A percentile compares a stretch with the other conserved stretches of the same genome.
Conservation (phyloP, 2,888 invertebrate species). For the Drosophila atroscutellata region DNA sequence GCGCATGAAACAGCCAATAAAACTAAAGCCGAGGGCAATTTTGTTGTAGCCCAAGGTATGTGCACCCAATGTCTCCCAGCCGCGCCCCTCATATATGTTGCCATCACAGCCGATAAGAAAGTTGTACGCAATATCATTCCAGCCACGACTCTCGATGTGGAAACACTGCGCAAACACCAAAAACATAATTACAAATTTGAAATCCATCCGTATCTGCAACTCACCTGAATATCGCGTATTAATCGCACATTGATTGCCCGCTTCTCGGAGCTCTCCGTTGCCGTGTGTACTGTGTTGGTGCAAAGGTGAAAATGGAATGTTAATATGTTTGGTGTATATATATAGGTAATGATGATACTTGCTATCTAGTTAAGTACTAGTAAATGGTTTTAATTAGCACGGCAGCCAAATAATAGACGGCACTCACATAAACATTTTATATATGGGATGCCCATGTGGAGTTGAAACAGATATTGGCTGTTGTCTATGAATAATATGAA, state of each 20-base stretch:
- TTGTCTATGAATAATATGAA: neutral
- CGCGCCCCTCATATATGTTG: slow-evolving; percentile 86
- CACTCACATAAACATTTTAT: neutral
- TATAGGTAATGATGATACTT: neutral
- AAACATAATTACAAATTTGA: neutral
- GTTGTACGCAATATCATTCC: slow-evolving; percentile 86
- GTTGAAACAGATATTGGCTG: neutral
- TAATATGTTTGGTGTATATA: neutral
- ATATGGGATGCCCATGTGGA: neutral
- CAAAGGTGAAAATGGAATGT: neutral
- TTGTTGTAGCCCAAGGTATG: slow-evolving; percentile 86
- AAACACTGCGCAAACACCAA: slow-evolving; percentile 77
- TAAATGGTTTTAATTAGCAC: neutral
- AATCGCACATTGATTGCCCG: slow-evolving; percentile 85
- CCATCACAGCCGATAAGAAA: slow-evolving; percentile 87
- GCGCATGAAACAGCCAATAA: slow-evolving; percentile 86
- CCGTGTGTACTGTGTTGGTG: slow-evolving; percentile 84
- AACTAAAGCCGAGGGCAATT: slow-evolving; percentile 86
- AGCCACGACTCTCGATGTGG: slow-evolving; percentile 86
- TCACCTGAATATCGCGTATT: slow-evolving; percentile 85
- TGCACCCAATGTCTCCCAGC: slow-evolving; percentile 86
- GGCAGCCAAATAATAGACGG: neutral
- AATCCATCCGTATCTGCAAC: neutral
- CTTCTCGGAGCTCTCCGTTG: slow-evolving; percentile 85
- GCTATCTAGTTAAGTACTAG: neutral